Evolutionary conservation across 2,797 vertebrate genomes (phyloP).

Genomic region (Gadopsis bispinosus): DNA sequence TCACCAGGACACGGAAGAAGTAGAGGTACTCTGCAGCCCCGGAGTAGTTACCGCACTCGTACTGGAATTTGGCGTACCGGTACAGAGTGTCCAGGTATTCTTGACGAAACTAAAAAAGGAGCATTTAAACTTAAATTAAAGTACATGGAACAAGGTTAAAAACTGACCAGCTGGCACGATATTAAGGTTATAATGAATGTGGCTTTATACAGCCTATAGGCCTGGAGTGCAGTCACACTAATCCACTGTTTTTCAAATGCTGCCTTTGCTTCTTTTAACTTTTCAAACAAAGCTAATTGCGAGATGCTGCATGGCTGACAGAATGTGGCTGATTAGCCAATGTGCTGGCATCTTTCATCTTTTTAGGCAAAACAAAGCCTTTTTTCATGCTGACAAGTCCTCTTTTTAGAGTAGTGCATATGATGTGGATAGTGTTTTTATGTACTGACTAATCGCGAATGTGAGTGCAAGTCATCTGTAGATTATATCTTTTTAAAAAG

Average conservation of each 20-base stretch:
- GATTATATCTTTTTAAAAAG: neutral
- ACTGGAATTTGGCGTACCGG: constrained; percentile 95
- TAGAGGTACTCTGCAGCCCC: constrained; percentile 96
- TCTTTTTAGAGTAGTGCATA: neutral
- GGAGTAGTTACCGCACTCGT: constrained; percentile 96
- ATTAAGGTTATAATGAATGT: neutral
- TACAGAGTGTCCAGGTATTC: constrained; percentile 96
- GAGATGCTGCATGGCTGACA: constrained; percentile 2
- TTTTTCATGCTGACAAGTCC: neutral
- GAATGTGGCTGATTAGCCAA: constrained; percentile 28
- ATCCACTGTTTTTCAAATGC: constrained; percentile 5
- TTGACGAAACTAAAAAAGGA: constrained; percentile 87
- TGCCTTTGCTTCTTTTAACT: neutral
- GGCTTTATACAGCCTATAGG: neutral
- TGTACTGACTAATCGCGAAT: neutral
- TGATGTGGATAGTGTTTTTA: neutral
- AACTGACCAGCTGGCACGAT: neutral
- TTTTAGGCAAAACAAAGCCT: constrained; percentile 26
- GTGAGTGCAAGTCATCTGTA: neutral
- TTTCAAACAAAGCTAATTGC: neutral
- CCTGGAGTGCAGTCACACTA: neutral
- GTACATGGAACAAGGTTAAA: neutral
- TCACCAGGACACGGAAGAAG: constrained; percentile 95
- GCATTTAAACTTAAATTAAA: neutral
- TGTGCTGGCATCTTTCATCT: constrained; percentile 22